Percentiles rank a stretch among this genome's conserved stretches.
Evolutionary conservation across 2,113 vertebrate species (phyloP).

Genomic region (Nothocercus nigrocapillus): DNA sequence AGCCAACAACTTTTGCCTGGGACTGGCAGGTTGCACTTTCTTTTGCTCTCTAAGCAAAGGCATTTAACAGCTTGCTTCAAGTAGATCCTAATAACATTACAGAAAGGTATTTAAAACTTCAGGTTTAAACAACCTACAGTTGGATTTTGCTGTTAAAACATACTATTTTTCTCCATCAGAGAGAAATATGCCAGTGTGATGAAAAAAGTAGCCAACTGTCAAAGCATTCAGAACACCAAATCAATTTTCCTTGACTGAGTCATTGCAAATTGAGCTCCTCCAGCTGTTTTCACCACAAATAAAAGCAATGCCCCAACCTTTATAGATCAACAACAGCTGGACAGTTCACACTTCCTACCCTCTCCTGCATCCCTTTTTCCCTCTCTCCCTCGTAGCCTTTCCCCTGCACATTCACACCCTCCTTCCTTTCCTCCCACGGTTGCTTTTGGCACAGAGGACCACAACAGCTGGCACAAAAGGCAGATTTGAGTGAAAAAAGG

Average conservation of each 20-base stretch:
- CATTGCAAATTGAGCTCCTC: background rate
- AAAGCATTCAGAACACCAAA: background rate
- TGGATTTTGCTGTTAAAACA: background rate
- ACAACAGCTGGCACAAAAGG: background rate
- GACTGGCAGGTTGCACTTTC: background rate
- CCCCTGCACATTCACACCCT: background rate
- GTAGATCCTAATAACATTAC: background rate
- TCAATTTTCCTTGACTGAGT: background rate
- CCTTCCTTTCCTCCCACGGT: background rate
- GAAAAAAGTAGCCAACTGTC: background rate
- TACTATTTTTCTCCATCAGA: background rate
- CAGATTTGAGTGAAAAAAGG: background rate
- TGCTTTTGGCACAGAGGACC: background rate
- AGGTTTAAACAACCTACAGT: background rate
- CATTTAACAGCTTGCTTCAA: background rate
- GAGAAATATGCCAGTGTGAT: background rate
- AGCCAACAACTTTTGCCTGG: background rate
- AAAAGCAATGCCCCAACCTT: background rate
- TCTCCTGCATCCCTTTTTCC: background rate
- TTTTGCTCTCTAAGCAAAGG: background rate
- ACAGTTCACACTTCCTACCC: background rate
- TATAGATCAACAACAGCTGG: accelerated
- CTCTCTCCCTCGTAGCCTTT: background rate
- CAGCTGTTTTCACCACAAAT: background rate
- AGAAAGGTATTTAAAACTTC: background rate